phyloP scores from a whole-genome alignment of 2,797 vertebrate genomes.

The Sebastes kiyomatsui region DNA sequence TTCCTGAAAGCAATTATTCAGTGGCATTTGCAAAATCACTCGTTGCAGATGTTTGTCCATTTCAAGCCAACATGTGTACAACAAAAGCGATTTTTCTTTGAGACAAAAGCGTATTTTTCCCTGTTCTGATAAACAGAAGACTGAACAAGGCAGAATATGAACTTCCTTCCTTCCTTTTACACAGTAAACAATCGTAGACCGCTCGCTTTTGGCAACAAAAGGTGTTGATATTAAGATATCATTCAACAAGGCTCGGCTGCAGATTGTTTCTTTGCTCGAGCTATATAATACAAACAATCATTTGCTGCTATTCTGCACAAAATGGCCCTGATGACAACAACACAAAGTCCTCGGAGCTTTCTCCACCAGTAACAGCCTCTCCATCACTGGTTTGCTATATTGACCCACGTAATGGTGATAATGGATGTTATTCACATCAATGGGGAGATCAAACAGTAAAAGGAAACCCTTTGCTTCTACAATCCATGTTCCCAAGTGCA shows the following conservation, averaged over 20 bases:
- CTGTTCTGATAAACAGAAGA: not conserved
- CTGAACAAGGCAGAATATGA: not conserved
- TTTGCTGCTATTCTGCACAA: slow-evolving; percentile 41
- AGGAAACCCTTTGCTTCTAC: slow-evolving; percentile 58
- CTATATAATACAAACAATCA: slow-evolving; percentile 51
- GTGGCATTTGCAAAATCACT: not conserved
- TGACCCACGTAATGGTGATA: slow-evolving; percentile 81
- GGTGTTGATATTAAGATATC: slow-evolving; percentile 36
- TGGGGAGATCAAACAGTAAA: slow-evolving; percentile 71
- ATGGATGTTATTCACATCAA: slow-evolving; percentile 75
- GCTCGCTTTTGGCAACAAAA: slow-evolving; percentile 19
- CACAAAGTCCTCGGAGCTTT: slow-evolving; percentile 61
- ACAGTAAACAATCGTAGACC: slow-evolving; percentile 19
- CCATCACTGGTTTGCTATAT: slow-evolving; percentile 59
- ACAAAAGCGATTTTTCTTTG: not conserved
- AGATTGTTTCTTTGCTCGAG: slow-evolving; percentile 27
- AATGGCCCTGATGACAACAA: slow-evolving; percentile 57
- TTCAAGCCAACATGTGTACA: not conserved
- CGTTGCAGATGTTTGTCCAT: not conserved
- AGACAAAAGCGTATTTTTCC: not conserved
- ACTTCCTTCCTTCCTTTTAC: slow-evolving; percentile 34
- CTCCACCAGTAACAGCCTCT: slow-evolving; percentile 28
- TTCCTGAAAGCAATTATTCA: not conserved
- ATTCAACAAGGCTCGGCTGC: slow-evolving; percentile 31
- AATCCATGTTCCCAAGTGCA: slow-evolving; percentile 51